Conservation (phyloP, 2,888 invertebrate genomes). For the Scelioninae gen. 1 region DNA sequence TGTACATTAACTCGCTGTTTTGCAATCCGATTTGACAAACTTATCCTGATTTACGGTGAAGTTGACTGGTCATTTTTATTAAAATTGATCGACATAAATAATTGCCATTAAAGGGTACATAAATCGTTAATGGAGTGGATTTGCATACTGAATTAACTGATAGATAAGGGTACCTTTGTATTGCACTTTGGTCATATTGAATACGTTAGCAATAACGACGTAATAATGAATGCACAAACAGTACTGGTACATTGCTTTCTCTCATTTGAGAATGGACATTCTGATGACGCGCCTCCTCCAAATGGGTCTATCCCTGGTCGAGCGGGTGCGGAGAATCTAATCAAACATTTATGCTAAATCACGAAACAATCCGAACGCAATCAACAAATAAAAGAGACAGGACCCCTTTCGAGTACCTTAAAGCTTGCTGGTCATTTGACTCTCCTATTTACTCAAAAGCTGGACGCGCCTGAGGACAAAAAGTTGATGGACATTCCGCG, state of each 20-base stretch:
- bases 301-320: constrained; percentile 67
- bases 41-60: background rate
- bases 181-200: constrained; percentile 55
- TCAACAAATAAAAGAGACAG: constrained; percentile 84
- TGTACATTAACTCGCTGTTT: constrained; percentile 42
- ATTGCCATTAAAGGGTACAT: constrained; percentile 48
- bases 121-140: constrained; percentile 58
- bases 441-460: constrained; percentile 82
- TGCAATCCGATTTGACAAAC: constrained; percentile 20
- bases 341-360: constrained; percentile 85
- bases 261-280: no score
- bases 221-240: constrained; percentile 70
- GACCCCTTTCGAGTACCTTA: constrained; percentile 79
- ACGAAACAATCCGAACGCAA: constrained; percentile 85
- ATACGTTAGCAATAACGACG: constrained; percentile 66
- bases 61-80: constrained; percentile 37
- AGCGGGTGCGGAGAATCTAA: constrained; percentile 80
- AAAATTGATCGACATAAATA: constrained; percentile 42
- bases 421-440: constrained; percentile 84
- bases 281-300: constrained; percentile 52
- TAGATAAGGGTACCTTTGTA: constrained; percentile 66
- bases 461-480: constrained; percentile 79
- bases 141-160: constrained; percentile 56
- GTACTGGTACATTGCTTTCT: no score
- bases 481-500: constrained; percentile 84